These are phyloP conservation scores for Zaprionus ornatus DNA, from an alignment of 1,140 invertebrate species.

Conservation along the genomic window DNA sequence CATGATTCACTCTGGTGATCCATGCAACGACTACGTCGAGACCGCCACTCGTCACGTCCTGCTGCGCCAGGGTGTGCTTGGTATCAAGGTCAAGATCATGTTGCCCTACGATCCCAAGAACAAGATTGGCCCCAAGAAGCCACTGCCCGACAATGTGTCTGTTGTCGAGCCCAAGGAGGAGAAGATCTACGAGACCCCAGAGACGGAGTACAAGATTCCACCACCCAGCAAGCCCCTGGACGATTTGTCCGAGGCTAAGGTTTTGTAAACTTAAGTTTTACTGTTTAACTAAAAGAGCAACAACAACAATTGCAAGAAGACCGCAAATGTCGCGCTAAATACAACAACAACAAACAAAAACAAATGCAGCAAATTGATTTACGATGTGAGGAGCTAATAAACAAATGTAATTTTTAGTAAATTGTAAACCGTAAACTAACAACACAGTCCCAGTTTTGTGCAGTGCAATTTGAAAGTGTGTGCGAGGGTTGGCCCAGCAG, in stretches of 20 bases:
- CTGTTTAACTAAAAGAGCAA: conserved; percentile 59
- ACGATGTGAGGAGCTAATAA: conserved; percentile 55
- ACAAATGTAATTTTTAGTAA: conserved; percentile 55
- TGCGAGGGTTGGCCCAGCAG: conserved; percentile 48
- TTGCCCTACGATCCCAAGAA: conserved; percentile 98
- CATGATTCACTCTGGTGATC: conserved; percentile 99
- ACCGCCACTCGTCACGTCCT: conserved; percentile 98
- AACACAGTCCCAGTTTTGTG: conserved; percentile 42
- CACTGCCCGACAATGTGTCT: conserved; percentile 97
- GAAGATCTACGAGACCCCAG: conserved; percentile 85
- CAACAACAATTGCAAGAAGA: conserved; percentile 43
- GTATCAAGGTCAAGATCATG: conserved; percentile 99
- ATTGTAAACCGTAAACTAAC: conserved; percentile 19
- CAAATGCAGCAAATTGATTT: conserved; percentile 55
- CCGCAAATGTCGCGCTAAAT: conserved; percentile 59
- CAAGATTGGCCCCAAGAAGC: conserved; percentile 98
- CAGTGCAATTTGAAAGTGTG: conserved; percentile 41
- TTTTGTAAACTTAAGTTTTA: conserved; percentile 81
- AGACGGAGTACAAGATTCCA: conserved; percentile 84
- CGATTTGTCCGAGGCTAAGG: conserved; percentile 75
- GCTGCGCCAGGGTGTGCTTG: conserved; percentile 95
- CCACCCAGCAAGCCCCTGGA: conserved; percentile 76
- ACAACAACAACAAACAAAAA: conserved; percentile 62
- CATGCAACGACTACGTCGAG: conserved; percentile 99
- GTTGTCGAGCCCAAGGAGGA: conserved; percentile 98